Evolutionary conservation across 2,797 vertebrate genomes (phyloP).

Genomic region (Bufotes viridis): DNA sequence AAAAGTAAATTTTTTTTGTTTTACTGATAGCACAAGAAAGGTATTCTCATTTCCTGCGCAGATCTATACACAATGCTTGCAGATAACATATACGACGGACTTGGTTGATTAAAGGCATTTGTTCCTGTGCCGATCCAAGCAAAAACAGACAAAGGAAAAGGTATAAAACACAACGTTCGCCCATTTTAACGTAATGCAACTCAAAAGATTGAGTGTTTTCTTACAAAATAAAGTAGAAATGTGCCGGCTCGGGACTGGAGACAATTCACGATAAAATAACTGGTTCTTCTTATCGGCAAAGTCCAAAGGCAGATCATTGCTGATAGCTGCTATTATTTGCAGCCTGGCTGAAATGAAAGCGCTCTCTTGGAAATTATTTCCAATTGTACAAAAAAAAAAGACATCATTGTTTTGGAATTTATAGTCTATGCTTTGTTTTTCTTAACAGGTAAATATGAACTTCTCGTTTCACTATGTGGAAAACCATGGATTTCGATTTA

Average conservation of each 20-base stretch:
- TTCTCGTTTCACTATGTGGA: too few species aligned
- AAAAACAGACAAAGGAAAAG: constrained; percentile 12
- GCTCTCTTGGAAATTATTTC: constrained; percentile 43
- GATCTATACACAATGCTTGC: not conserved
- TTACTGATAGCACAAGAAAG: not conserved
- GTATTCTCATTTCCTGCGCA: not conserved
- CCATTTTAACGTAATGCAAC: constrained; percentile 15
- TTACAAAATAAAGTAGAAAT: constrained; percentile 16
- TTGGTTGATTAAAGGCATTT: constrained; percentile 2
- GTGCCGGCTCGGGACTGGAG: not conserved
- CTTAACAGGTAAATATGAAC: not conserved
- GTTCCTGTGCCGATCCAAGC: not conserved
- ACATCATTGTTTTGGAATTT: constrained; percentile 37
- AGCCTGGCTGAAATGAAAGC: constrained; percentile 51
- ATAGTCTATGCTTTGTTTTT: constrained; percentile 13
- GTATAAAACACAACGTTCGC: constrained; percentile 7
- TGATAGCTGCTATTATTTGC: constrained; percentile 52
- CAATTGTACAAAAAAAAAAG: constrained; percentile 22
- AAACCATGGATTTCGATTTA: not conserved
- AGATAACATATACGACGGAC: constrained; percentile 4
- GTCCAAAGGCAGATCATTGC: constrained; percentile 52
- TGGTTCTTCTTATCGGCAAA: constrained; percentile 47
- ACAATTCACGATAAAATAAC: constrained; percentile 27
- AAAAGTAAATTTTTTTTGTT: not conserved
- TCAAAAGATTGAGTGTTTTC: constrained; percentile 28